These are phyloP conservation scores for Psittacula cyanocephala DNA, from an alignment of 2,113 vertebrate genomes.

Conservation along the genomic window DNA sequence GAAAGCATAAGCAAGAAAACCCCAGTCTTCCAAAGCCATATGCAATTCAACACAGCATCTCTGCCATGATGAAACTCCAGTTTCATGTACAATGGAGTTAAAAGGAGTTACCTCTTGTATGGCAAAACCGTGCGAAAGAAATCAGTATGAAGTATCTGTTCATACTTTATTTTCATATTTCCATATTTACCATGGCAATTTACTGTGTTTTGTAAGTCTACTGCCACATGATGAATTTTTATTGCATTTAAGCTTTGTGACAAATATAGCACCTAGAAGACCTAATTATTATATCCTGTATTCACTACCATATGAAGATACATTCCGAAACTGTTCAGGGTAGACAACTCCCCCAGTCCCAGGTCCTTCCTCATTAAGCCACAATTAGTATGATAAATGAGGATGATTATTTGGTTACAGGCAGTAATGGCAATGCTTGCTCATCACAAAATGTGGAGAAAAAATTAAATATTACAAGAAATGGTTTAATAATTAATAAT, in stretches of 20 bases:
- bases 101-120: not conserved
- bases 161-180: not conserved
- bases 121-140: not conserved
- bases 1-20: not conserved
- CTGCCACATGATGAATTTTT: constrained; percentile 23
- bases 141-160: not conserved
- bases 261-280: constrained; percentile 62
- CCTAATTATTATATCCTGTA: constrained; percentile 63
- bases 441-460: constrained; percentile 62
- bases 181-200: constrained; percentile 22
- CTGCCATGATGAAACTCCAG: not conserved
- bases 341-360: constrained; percentile 64
- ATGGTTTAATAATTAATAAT: constrained; percentile 51
- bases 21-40: not conserved
- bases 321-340: constrained; percentile 58
- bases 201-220: not conserved
- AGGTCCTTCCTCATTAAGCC: constrained; percentile 74
- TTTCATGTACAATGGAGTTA: not conserved
- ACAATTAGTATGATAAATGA: constrained; percentile 79
- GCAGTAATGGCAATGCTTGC: constrained; percentile 62
- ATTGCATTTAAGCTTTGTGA: constrained; percentile 48
- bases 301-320: constrained; percentile 68
- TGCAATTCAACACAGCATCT: not conserved
- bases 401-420: constrained; percentile 60
- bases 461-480: constrained; percentile 52